phyloP scores from a whole-genome alignment of 2,888 invertebrate genomes.

The Eurytoma californica region DNA sequence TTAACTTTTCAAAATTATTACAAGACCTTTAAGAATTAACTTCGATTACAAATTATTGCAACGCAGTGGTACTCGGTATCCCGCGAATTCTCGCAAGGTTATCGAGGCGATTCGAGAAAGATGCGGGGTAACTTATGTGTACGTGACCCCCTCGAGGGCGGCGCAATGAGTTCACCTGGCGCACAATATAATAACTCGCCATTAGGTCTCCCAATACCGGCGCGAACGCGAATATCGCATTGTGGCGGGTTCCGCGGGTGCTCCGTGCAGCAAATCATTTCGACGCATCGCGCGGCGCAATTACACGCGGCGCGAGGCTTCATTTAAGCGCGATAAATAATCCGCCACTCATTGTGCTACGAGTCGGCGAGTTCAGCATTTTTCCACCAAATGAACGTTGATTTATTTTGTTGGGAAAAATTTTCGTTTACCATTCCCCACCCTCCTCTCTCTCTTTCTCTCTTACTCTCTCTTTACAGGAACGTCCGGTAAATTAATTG shows the following conservation, averaged over 20 bases:
- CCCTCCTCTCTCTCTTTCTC: too few species aligned
- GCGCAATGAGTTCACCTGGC: conserved; percentile 13
- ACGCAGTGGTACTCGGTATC: background rate
- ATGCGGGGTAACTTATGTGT: background rate
- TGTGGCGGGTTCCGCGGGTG: conserved; percentile 60
- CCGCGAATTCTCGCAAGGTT: conserved; percentile 16
- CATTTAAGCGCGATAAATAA: conserved; percentile 74
- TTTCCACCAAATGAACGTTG: conserved; percentile 2
- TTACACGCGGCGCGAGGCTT: conserved; percentile 72
- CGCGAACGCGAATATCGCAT: conserved; percentile 54
- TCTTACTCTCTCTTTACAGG: too few species aligned
- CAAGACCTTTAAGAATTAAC: too few species aligned
- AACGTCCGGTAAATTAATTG: too few species aligned
- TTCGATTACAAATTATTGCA: too few species aligned
- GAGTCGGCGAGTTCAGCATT: conserved; percentile 3
- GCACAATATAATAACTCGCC: conserved; percentile 62
- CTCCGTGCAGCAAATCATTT: conserved; percentile 72
- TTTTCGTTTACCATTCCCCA: background rate
- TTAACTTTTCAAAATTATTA: too few species aligned
- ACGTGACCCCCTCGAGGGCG: conserved; percentile 44
- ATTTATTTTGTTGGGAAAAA: conserved; percentile 25
- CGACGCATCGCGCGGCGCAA: conserved; percentile 72
- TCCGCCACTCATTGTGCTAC: conserved; percentile 67
- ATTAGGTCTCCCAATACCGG: conserved; percentile 55
- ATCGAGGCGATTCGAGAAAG: background rate